Evolutionary conservation across 2,888 invertebrate species (phyloP), one percentile per base, ranked within the genome.

Genomic region (Eumerus sabulonum): DNA sequence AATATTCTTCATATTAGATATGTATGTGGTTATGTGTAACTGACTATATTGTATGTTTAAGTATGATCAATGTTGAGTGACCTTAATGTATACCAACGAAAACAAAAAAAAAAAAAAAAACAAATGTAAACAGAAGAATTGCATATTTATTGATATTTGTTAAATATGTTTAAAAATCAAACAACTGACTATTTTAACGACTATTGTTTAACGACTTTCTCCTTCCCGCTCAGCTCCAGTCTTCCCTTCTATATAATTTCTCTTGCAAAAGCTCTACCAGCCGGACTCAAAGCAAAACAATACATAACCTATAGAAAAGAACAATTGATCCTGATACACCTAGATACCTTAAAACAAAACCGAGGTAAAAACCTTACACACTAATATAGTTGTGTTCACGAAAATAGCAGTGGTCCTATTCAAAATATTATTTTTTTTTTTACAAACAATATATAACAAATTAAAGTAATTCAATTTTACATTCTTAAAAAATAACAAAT

Each of bases 81-180:
- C 84, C 84, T 84, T 84, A 84, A 83, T 82, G 84, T 83, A 83
- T 83, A 82, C 82, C 57, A 81, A 76, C 79, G 79, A 79, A 79
- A 53, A 18, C 62, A 74, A 54, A 27, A 13, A 18, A 53, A 18
- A 67, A 74, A 54, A 27, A 13, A 18, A 1, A 45, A 44, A 53
- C 27, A 62, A 54, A 48, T 50, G 27, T 35, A 54, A 42, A 45
- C 9, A 27, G 7, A 7, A 40, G 16, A 64, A 14, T 42, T 1
- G 13, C 42, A 27, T 42, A 44, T 59, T 38, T 56, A 68, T 62
- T 27, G 50, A 59, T 44, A 70, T 70, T 68, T 70, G 59, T 45
- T 68, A 68, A 14, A 53, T 44, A 18, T 44, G 38, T 38, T 13
- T 42, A 16, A 40, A 60, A 35, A 50, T 5, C 4, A 44, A 44